Evolutionary conservation across 64 coral and sea anemone species (phyloP), one percentile per base, ranked within the genome.

Genomic region (Montipora sp.): DNA sequence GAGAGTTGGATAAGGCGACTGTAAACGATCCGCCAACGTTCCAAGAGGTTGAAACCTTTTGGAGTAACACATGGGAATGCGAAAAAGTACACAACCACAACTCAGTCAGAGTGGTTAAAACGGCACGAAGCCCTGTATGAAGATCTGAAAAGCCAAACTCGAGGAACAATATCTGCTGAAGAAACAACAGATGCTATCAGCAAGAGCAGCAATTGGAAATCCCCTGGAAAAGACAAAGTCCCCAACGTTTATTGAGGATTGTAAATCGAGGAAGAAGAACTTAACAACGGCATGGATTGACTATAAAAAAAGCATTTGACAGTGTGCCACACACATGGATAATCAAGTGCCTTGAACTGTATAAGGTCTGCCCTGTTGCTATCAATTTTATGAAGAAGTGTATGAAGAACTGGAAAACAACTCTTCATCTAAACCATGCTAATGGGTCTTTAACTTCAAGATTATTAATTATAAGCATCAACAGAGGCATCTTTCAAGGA

Each of bases 31-130:
- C n/a, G 8, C 48, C 80, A 15, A 4, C 20, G 20, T 16, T 16
- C n/a, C n/a, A 83, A n/a, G 80, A 83, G 12, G 50, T 61, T 57
- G 80, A 83, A 83, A 21, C n/a, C 19, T 61, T 83, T 20, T 83
- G 80, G 51, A 83, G 57, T 27, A 83, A 19, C 48, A 83, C 60
- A 5, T 59, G 18, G 11, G 80, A 83, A 58, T n/a, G 51, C 16
- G 51, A 83, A n/a, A 59, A 27, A 57, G 21, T 59, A n/a, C 78
- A 80, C 19, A 51, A 83, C 50, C 49, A 51, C 20, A 59, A 51
- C 16, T 48, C 80, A 16, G 11, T 48, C 80, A 16, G 1, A 59
- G 16, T 83, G 80, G 80, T 55, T 83, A n/a, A 58, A 20, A 14
- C 16, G 16, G 46, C 44, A 73, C 3, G 69, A 73, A 73, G 69